Evolutionary conservation across 1,140 invertebrate genomes (phyloP).

Genomic region (Formica exsecta): DNA sequence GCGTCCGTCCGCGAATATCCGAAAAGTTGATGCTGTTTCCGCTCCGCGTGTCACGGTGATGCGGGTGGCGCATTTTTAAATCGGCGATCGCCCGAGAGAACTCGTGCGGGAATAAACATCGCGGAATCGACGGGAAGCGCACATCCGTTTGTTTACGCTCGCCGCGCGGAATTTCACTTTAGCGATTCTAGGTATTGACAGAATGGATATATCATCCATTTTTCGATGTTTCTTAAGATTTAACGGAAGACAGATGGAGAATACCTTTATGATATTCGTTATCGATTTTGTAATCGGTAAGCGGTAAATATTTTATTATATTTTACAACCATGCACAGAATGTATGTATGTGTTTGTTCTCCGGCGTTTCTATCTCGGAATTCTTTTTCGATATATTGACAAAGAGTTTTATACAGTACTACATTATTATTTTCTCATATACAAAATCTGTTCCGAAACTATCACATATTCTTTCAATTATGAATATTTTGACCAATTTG

Average conservation of each 20-base stretch:
- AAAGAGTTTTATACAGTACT: constrained; percentile 25
- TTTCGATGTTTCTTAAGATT: background rate
- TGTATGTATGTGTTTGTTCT: background rate
- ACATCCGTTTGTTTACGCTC: constrained; percentile 46
- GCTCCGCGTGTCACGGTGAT: constrained; percentile 62
- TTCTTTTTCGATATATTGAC: constrained; percentile 47
- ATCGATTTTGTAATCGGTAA: constrained; percentile 15
- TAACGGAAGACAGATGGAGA: background rate
- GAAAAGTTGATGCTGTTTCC: constrained; percentile 69
- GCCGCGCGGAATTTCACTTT: constrained; percentile 32
- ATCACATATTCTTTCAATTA: constrained; percentile 30
- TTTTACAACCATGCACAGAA: background rate
- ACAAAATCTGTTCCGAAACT: constrained; percentile 13
- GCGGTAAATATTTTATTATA: constrained; percentile 37
- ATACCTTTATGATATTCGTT: background rate
- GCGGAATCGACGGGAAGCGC: constrained; percentile 18
- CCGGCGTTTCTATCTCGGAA: background rate
- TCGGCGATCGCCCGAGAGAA: constrained; percentile 62
- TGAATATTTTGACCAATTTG: constrained; percentile 7
- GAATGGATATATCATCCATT: background rate
- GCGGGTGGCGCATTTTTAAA: constrained; percentile 72
- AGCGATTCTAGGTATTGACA: background rate
- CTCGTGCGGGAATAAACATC: constrained; percentile 47
- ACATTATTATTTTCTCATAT: constrained; percentile 39
- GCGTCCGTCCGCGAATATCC: constrained; percentile 68